Evolutionary conservation across 1,140 invertebrate species (phyloP), one percentile per base, ranked within the genome.

Genomic region (Drosophila novamexicana): DNA sequence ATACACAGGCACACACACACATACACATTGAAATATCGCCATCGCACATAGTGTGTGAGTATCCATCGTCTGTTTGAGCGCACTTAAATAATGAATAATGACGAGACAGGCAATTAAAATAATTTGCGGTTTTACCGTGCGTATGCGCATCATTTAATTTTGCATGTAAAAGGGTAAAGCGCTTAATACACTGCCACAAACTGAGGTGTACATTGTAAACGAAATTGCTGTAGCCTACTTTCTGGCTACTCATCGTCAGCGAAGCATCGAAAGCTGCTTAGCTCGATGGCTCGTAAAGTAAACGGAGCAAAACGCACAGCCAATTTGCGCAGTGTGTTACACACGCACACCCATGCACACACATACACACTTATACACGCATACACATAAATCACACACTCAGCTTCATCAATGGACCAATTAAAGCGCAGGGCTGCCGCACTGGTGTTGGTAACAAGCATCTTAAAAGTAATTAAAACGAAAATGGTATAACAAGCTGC

Each of bases 21-120:
- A 40, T 29, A 49, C 37, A 42, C 18, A 63, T 66, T 58, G 69
- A 40, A 50, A 42, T 6, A 1, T 42, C 40, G 40, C 14, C 44
- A 16, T 16, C 44, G 44, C 44, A 44, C 53, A 81, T 52, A 75
- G 32, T 12, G n/a, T 16, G 32, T 74, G 47, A 63, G 61, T 79
- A 67, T 79, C 53, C 65, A 54, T 73, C 67, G 75, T 64, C 79
- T 89, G 80, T 83, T 88, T 91, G 85, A 83, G 77, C 75, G 79
- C 75, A 81, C 85, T 91, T 90, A 91, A 91, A 91, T 91, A 91
- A 90, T 91, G 90, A 91, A 91, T 91, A 91, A 91, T 91, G 90
- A 91, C 90, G 83, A 91, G 90, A 91, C 90, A 91, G 90, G 90
- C 90, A 91, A 91, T 91, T 91, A 91, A 91, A 91, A 91, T 91